Conservation (phyloP, 2,888 invertebrate genomes). For the Tenthredo notha region DNA sequence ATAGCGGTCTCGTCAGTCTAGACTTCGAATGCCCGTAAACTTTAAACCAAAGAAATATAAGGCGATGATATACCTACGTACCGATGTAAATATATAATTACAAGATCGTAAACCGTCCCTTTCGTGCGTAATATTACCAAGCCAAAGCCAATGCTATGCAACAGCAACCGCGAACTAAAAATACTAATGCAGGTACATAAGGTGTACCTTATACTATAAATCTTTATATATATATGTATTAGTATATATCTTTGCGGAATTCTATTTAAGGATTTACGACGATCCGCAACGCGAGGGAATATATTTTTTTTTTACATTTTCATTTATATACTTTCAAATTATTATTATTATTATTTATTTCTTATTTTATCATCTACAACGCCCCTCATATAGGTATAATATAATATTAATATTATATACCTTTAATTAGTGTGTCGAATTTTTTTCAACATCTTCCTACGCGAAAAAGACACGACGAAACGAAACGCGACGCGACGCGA, state of each 20-base stretch:
- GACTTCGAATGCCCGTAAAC: conserved; percentile 27
- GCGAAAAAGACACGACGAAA: too few species aligned
- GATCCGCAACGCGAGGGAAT: neutral
- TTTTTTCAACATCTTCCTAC: conserved; percentile 21
- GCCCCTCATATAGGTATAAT: neutral
- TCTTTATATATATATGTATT: neutral
- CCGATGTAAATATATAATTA: conserved; percentile 39
- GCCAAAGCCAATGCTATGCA: neutral
- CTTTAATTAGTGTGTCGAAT: conserved; percentile 38
- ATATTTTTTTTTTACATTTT: too few species aligned
- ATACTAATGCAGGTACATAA: neutral
- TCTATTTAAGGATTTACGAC: conserved; percentile 28
- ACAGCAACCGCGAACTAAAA: neutral
- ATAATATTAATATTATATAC: neutral
- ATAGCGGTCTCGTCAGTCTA: neutral
- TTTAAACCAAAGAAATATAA: neutral
- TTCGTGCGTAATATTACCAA: conserved; percentile 23
- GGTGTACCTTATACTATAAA: neutral
- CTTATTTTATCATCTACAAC: neutral
- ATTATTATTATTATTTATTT: neutral
- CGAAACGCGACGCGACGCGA: too few species aligned
- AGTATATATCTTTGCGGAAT: neutral
- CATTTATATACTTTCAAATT: neutral
- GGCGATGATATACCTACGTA: neutral
- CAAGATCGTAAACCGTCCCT: conserved; percentile 41